Evolutionary conservation across 1,140 invertebrate genomes (phyloP).

Genomic region (Micrasema minimum): DNA sequence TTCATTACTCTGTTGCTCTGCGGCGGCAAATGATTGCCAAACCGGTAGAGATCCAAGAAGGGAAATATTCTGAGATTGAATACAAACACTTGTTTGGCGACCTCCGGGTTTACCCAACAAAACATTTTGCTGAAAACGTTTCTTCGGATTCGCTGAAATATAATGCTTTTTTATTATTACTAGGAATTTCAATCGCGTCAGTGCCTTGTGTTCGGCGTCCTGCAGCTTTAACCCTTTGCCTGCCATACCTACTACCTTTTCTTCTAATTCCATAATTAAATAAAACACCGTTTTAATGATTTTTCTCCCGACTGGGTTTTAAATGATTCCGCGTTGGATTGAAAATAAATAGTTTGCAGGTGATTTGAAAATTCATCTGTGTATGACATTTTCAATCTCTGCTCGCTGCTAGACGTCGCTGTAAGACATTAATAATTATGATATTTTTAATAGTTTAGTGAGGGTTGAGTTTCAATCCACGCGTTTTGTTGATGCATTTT

Average conservation of each 20-base stretch:
- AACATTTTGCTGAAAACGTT: neutral
- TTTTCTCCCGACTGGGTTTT: neutral
- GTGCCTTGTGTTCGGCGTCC: neutral
- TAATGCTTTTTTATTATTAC: neutral
- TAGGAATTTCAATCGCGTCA: conserved; percentile 5
- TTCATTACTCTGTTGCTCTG: too few species aligned
- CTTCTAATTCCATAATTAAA: neutral
- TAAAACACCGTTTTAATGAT: neutral
- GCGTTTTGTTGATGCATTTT: too few species aligned
- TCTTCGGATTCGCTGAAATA: neutral
- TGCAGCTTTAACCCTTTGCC: neutral
- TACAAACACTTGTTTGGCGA: neutral
- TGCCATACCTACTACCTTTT: neutral
- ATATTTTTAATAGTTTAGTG: too few species aligned
- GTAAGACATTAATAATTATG: too few species aligned
- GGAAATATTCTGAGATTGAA: neutral
- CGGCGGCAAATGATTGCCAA: too few species aligned
- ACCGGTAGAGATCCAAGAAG: too few species aligned
- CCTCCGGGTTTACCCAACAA: neutral
- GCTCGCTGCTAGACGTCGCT: too few species aligned
- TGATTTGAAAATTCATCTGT: too few species aligned
- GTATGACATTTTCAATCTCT: too few species aligned
- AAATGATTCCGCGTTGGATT: too few species aligned
- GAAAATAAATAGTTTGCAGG: too few species aligned
- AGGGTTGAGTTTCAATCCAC: too few species aligned